These are phyloP conservation scores for Semicossyphus pulcher DNA, from an alignment of 2,113 vertebrate genomes.

Conservation along the genomic window DNA sequence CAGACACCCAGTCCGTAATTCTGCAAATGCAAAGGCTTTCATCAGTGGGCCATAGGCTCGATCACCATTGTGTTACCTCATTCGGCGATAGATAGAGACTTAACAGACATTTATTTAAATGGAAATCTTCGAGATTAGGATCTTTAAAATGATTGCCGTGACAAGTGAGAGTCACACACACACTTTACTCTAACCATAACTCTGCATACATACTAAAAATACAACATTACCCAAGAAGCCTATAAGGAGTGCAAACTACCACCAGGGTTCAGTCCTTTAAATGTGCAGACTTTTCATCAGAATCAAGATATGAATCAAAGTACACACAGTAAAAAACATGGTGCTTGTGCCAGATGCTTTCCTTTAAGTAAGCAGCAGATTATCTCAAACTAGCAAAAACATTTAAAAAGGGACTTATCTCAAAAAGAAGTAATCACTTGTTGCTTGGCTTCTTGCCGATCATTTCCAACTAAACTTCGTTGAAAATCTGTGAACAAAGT, in stretches of 20 bases:
- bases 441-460: neutral
- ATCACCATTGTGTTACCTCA: too few species aligned
- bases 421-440: constrained; percentile 11
- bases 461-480: neutral
- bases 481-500: neutral
- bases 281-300: neutral
- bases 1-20: too few species aligned
- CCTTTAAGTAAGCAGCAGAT: neutral
- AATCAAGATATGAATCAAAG: neutral
- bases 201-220: neutral
- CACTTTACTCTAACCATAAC: too few species aligned
- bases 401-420: neutral
- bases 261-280: neutral
- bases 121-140: too few species aligned
- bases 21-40: too few species aligned
- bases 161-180: too few species aligned
- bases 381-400: neutral
- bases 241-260: neutral
- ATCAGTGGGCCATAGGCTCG: too few species aligned
- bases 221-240: too few species aligned
- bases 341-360: neutral
- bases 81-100: too few species aligned
- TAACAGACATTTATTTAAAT: too few species aligned
- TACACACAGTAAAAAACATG: neutral
- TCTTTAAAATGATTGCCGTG: too few species aligned